Evolutionary conservation across 2,113 vertebrate genomes (phyloP).

Genomic region (Sorex araneus): DNA sequence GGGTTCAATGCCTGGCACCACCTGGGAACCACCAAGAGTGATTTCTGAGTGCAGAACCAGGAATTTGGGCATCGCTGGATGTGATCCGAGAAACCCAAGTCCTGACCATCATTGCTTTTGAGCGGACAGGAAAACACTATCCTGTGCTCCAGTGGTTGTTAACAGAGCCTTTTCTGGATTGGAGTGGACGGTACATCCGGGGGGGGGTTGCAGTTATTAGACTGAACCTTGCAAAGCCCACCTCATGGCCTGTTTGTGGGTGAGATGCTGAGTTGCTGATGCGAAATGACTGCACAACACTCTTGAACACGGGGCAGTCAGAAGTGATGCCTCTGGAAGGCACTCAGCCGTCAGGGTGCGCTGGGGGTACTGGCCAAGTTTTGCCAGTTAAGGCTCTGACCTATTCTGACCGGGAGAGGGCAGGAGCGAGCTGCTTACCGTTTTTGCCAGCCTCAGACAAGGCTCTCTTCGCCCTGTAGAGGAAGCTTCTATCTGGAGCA

Average conservation of each 20-base stretch:
- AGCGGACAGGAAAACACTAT: neutral
- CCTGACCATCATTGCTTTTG: neutral
- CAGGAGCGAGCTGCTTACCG: constrained; percentile 59
- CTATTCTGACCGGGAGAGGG: constrained; percentile 71
- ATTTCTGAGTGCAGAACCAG: no score
- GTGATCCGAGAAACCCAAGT: no score
- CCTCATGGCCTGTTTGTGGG: neutral
- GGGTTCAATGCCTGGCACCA: no score
- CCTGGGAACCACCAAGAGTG: no score
- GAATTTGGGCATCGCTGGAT: no score
- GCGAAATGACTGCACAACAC: neutral
- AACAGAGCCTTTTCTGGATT: neutral
- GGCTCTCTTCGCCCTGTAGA: neutral
- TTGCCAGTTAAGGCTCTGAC: neutral
- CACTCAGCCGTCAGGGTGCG: constrained; percentile 52
- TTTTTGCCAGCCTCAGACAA: neutral
- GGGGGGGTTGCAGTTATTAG: neutral
- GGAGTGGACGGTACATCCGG: neutral
- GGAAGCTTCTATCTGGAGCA: neutral
- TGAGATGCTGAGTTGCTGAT: neutral
- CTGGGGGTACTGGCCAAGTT: neutral
- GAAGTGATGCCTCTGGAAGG: neutral
- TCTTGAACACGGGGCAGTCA: neutral
- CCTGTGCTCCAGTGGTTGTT: neutral
- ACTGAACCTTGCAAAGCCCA: neutral